These are phyloP conservation scores for Rotaria macrura DNA, from an alignment of 2,888 invertebrate species.

Conservation along the genomic window DNA sequence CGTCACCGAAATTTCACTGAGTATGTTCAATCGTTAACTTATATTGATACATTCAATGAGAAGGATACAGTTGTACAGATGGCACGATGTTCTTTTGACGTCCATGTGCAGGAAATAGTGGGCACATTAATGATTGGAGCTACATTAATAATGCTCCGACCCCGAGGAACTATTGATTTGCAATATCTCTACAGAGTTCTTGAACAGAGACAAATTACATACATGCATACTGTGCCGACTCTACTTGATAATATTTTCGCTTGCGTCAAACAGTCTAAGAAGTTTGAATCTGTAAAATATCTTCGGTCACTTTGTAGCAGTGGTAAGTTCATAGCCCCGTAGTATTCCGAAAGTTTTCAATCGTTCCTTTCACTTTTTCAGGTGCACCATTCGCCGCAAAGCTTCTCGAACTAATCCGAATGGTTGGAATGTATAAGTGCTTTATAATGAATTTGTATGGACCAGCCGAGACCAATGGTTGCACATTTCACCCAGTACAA, in stretches of 20 bases:
- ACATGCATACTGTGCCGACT: neutral
- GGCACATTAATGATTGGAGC: neutral
- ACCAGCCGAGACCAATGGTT: neutral
- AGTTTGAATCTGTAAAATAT: fast-evolving
- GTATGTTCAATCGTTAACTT: neutral
- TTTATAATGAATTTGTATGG: neutral
- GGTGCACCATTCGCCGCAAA: neutral
- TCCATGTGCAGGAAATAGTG: neutral
- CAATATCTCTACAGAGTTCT: neutral
- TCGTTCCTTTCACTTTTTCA: neutral
- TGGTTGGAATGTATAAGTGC: neutral
- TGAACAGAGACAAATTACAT: neutral
- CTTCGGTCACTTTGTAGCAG: neutral
- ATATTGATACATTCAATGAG: neutral
- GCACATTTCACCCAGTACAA: neutral
- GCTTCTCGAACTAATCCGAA: neutral
- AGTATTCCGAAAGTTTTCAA: too few relatives aligned
- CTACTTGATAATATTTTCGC: neutral
- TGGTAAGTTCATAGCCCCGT: neutral
- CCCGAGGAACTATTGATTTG: neutral
- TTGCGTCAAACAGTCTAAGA: neutral
- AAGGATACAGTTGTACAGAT: neutral
- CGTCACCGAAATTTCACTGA: neutral
- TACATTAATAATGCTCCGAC: neutral
- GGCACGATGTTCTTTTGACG: neutral